Conservation (phyloP, 2,888 invertebrate species). For the Xylota sylvarum region DNA sequence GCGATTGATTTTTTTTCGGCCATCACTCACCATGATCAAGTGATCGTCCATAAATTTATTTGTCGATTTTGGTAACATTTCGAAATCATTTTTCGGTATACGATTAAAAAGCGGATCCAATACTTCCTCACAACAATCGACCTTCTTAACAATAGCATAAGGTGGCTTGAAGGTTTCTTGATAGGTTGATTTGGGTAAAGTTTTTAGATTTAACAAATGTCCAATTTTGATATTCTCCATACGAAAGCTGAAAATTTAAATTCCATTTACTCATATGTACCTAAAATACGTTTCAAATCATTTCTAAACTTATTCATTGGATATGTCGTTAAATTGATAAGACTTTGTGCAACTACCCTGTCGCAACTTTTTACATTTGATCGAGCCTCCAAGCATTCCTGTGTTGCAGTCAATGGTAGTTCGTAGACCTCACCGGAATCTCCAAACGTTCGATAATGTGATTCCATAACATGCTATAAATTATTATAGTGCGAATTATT, state of each 20-base stretch:
- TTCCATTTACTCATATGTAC: neutral
- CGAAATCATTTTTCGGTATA: slow-evolving; percentile 58
- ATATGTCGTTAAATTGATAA: slow-evolving; percentile 52
- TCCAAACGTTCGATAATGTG: slow-evolving; percentile 60
- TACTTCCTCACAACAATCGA: slow-evolving; percentile 13
- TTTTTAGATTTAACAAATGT: no score
- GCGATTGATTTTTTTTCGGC: slow-evolving; percentile 52
- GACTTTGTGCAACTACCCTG: neutral
- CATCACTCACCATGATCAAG: slow-evolving; percentile 4
- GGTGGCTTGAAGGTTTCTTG: slow-evolving; percentile 17
- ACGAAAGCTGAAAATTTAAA: slow-evolving; percentile 31
- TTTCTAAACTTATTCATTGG: slow-evolving; percentile 50
- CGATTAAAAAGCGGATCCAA: slow-evolving; percentile 60
- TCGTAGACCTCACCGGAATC: neutral
- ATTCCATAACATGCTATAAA: neutral
- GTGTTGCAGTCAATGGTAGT: slow-evolving; percentile 49
- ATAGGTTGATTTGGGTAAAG: neutral
- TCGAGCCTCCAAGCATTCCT: slow-evolving; percentile 44
- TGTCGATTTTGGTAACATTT: slow-evolving; percentile 48
- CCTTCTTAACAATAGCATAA: slow-evolving; percentile 3
- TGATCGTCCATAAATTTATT: slow-evolving; percentile 68
- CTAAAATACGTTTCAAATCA: neutral
- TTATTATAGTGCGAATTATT: neutral
- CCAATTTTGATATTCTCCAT: slow-evolving; percentile 23
- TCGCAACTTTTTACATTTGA: slow-evolving; percentile 8